Conservation (phyloP, 2,888 invertebrate species). For the Zygaena filipendulae region DNA sequence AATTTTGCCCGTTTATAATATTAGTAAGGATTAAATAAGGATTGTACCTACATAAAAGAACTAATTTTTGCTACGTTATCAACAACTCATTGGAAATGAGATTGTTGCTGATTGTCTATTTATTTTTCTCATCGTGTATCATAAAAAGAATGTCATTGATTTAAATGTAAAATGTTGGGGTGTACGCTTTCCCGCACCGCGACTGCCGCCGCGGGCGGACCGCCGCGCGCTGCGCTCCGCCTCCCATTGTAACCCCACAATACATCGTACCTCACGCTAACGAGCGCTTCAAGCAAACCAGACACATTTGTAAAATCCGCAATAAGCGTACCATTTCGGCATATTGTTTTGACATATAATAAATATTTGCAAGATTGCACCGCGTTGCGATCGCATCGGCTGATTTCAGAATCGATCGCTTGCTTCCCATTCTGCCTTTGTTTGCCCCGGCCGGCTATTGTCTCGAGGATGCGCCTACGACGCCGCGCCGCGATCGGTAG, state of each 20-base stretch:
- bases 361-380: slow-evolving; percentile 65
- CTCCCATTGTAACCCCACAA: slow-evolving; percentile 61
- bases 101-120: too few species aligned
- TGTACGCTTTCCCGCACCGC: slow-evolving; percentile 32
- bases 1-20: too few species aligned
- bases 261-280: slow-evolving; percentile 63
- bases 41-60: too few species aligned
- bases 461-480: slow-evolving; percentile 25
- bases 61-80: too few species aligned
- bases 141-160: slow-evolving; percentile 41
- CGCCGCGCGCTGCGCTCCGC: slow-evolving; percentile 46
- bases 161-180: slow-evolving; percentile 37
- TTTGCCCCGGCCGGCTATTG: slow-evolving; percentile 31
- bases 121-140: too few species aligned
- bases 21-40: too few species aligned
- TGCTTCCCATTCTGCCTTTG: slow-evolving; percentile 39
- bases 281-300: slow-evolving; percentile 61
- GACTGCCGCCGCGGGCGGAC: too few species aligned
- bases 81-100: too few species aligned
- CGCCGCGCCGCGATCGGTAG: slow-evolving; percentile 27
- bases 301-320: slow-evolving; percentile 66
- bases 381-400: slow-evolving; percentile 44
- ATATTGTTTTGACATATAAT: slow-evolving; percentile 70
- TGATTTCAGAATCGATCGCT: slow-evolving; percentile 49
- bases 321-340: slow-evolving; percentile 65